Evolutionary conservation across 2,113 vertebrate genomes (phyloP).

Genomic region (Redunca redunca): DNA sequence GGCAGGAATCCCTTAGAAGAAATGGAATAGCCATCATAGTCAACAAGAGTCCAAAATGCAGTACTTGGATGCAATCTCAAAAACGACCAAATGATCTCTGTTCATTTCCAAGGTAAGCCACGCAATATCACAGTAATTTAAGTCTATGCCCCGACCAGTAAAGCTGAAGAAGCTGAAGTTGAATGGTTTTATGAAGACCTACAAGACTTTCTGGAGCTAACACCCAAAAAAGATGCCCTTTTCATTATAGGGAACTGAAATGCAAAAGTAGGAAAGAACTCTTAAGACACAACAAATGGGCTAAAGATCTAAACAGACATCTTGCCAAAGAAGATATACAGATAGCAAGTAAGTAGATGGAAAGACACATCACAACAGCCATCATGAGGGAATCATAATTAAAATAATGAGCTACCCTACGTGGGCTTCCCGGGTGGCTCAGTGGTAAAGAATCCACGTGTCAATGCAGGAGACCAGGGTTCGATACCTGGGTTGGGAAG

Average conservation of each 20-base stretch:
- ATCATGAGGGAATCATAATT: accelerated
- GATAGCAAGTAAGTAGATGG: no score
- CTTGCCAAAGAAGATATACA: not conserved
- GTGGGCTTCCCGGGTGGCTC: not conserved
- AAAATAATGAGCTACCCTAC: not conserved
- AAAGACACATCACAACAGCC: no score
- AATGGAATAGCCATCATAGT: not conserved
- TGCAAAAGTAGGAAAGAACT: not conserved
- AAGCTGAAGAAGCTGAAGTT: not conserved
- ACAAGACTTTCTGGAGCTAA: not conserved
- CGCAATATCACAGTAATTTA: not conserved
- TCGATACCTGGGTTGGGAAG: not conserved
- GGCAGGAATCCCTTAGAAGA: not conserved
- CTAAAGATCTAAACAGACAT: not conserved
- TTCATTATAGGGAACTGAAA: not conserved
- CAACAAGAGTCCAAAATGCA: not conserved
- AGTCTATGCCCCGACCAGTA: not conserved
- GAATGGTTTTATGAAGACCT: not conserved
- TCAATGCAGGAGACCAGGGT: not conserved
- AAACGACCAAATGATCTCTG: not conserved
- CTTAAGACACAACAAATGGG: not conserved
- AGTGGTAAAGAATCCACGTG: not conserved
- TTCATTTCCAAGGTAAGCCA: not conserved
- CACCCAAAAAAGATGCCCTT: not conserved
- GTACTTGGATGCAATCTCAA: not conserved